A percentile compares a stretch with the other conserved stretches of the same genome.
These are phyloP conservation scores for Drosophila pseudotakahashii DNA, from an alignment of 2,888 invertebrate species.

Conservation along the genomic window DNA sequence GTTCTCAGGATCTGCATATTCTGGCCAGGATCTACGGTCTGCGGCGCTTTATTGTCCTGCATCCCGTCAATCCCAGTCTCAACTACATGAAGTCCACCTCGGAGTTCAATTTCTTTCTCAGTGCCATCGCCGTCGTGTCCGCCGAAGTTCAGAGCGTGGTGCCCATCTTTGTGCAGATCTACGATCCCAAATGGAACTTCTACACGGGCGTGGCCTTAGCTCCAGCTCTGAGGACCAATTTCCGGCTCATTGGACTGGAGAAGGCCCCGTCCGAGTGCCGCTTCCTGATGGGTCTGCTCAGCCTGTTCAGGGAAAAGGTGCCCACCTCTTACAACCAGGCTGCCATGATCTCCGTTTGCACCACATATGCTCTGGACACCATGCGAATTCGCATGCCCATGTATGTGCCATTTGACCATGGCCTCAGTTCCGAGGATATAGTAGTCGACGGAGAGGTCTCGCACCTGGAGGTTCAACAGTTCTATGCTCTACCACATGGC, in stretches of 20 bases:
- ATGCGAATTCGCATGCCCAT: constrained; percentile 81
- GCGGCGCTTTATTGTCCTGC: constrained; percentile 91
- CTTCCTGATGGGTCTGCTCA: constrained; percentile 92
- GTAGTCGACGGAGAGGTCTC: constrained; percentile 51
- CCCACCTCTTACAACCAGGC: constrained; percentile 87
- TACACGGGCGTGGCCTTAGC: constrained; percentile 93
- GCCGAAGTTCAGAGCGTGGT: constrained; percentile 89
- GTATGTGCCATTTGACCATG: constrained; percentile 70
- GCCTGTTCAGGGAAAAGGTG: constrained; percentile 95
- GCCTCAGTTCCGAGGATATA: constrained; percentile 63
- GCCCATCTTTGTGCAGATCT: constrained; percentile 95
- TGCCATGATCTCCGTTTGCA: constrained; percentile 88
- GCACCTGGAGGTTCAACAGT: constrained; percentile 52
- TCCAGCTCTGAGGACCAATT: constrained; percentile 90
- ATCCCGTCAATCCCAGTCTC: constrained; percentile 85
- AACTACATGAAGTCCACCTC: constrained; percentile 86
- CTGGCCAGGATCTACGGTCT: constrained; percentile 92
- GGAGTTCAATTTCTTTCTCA: constrained; percentile 91
- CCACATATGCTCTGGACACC: constrained; percentile 86
- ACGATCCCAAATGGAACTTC: constrained; percentile 90
- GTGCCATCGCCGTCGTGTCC: constrained; percentile 93
- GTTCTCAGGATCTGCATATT: constrained; percentile 85
- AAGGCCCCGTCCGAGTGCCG: constrained; percentile 92
- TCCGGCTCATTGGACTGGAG: constrained; percentile 95
- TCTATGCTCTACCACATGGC: constrained; percentile 91